Percentiles rank a stretch among this genome's conserved stretches.
Conservation (phyloP, 2,113 vertebrate species). For the Rhinolophus ferrumequinum region DNA sequence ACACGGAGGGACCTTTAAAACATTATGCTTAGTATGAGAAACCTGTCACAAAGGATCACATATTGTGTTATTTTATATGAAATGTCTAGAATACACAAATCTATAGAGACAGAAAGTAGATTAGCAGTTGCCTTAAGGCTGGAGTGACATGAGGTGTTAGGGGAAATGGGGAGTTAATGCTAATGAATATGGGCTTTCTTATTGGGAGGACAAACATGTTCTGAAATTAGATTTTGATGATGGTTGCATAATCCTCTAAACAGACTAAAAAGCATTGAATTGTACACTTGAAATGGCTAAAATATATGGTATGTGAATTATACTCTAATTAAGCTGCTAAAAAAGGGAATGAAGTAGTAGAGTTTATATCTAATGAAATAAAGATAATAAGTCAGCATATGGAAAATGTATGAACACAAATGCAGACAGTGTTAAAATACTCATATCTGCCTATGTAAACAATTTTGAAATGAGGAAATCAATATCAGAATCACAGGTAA, state of each 20-base stretch:
- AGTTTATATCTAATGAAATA: conserved; percentile 19
- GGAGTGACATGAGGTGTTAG: background rate
- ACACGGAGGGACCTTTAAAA: background rate
- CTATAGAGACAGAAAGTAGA: background rate
- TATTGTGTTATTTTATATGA: background rate
- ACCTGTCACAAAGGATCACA: background rate
- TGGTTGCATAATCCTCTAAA: background rate
- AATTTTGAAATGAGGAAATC: background rate
- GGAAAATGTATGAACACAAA: background rate
- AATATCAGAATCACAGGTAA: background rate
- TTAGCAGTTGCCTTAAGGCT: background rate
- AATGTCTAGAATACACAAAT: background rate
- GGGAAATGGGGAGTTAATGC: background rate
- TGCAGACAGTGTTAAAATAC: background rate
- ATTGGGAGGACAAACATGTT: background rate
- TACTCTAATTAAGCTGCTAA: background rate
- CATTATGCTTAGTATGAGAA: background rate
- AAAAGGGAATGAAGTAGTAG: background rate
- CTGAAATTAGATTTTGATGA: background rate
- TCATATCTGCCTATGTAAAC: background rate
- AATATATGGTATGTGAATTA: background rate
- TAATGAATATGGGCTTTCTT: background rate
- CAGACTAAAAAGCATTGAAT: background rate
- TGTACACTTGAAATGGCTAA: background rate
- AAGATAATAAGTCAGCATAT: background rate